Evolutionary conservation across 2,113 vertebrate species (phyloP), one percentile per base, ranked within the genome.

Genomic region (Labeo rohita): DNA sequence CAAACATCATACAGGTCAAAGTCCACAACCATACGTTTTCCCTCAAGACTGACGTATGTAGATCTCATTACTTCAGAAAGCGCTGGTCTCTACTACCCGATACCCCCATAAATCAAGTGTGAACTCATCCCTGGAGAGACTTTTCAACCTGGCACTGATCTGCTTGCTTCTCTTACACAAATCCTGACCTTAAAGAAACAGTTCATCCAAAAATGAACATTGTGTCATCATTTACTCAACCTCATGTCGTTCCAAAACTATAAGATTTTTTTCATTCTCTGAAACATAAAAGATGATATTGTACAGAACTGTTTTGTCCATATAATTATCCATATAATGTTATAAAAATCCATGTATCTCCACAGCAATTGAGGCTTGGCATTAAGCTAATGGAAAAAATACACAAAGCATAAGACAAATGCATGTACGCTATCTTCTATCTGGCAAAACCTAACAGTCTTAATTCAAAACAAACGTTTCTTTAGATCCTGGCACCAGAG

Each of bases 1-100:
- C 36, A 61, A 79, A 61, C 77, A n/a, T 12, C 21, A 56, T 56
- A 43, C 18, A 49, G 43, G 79, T 66, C 59, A 81, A 81, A 61
- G 77, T 43, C 54, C 18, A 23, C 45, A 75, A 59, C 59, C 49
- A 49, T 84, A 73, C 15, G 18, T 56, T 86, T 74, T 75, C 9
- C 68, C 11, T 45, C 11, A 73, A 77, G 59, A 77, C 59, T 68
- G 68, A 83, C 76, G 36, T 63, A 59, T 72, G 43, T 61, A 63
- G 79, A 77, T 50, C 18, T 13, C 16, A 76, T 74, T 70, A 54
- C 65, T 78, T 61, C 68, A 85, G 77, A 85, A 73, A 56, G 79
- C 21, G 15, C n/a, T 34, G 47, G 16, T 52, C 49, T 47, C 13
- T 59, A 47, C 61, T 43, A n/a, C n/a, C 23, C 39, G 5, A 86